These are phyloP conservation scores for Amblyraja radiata DNA, from an alignment of 2,797 vertebrate species.

Conservation along the genomic window DNA sequence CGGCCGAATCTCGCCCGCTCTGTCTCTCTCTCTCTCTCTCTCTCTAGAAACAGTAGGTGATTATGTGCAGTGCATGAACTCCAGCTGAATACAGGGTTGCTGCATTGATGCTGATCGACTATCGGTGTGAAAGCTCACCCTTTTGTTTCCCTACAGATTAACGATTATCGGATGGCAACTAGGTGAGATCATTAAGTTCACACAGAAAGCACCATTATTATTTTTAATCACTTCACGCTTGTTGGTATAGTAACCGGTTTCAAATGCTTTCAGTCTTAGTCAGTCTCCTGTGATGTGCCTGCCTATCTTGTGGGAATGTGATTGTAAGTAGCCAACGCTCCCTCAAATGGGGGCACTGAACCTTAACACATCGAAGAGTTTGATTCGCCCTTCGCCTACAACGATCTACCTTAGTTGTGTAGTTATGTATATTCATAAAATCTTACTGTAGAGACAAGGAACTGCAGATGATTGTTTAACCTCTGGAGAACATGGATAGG, in stretches of 20 bases:
- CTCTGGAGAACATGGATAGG: too few relatives aligned
- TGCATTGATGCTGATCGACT: neutral
- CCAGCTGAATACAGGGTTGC: conserved; percentile 5
- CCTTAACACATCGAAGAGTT: neutral
- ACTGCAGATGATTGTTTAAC: too few relatives aligned
- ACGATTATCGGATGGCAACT: conserved; percentile 20
- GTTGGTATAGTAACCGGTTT: conserved; percentile 25
- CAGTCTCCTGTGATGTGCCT: neutral
- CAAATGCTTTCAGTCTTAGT: neutral
- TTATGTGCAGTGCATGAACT: conserved; percentile 25
- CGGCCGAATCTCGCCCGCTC: neutral
- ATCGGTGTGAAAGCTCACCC: neutral
- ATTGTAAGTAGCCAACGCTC: neutral
- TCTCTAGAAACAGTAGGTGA: neutral
- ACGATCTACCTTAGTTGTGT: neutral
- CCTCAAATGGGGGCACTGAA: neutral
- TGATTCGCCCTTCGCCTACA: neutral
- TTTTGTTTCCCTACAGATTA: neutral
- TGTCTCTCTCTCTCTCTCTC: neutral
- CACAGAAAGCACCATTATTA: neutral
- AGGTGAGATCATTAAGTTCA: conserved; percentile 28
- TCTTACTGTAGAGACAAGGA: neutral
- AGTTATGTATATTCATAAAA: neutral
- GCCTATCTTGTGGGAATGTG: neutral
- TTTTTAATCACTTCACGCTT: neutral